Conservation (phyloP, 2,888 invertebrate species). For the Baccha elongata region DNA sequence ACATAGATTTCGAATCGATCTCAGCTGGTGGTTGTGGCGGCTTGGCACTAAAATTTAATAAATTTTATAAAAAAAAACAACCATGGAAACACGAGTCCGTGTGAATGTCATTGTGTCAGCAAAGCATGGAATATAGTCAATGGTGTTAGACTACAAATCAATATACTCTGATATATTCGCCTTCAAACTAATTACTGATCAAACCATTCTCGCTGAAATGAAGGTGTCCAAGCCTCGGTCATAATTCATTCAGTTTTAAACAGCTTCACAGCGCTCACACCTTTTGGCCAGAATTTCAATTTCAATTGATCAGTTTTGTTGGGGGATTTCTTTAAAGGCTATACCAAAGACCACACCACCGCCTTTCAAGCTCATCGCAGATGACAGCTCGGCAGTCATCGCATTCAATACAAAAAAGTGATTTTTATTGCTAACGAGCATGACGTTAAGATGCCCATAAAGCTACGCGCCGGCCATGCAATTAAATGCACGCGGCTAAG, state of each 20-base stretch:
- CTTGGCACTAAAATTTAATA: constrained; percentile 31
- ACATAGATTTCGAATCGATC: neutral
- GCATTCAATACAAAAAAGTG: constrained; percentile 63
- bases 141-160: constrained; percentile 39
- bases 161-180: constrained; percentile 24
- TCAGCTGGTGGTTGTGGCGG: neutral
- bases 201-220: constrained; percentile 23
- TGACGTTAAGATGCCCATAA: constrained; percentile 72
- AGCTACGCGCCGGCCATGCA: constrained; percentile 51
- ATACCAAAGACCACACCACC: neutral
- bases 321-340: constrained; percentile 4
- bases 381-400: constrained; percentile 60
- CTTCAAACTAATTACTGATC: constrained; percentile 62
- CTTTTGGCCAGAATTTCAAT: constrained; percentile 45
- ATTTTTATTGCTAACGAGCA: constrained; percentile 73
- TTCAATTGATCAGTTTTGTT: constrained; percentile 33
- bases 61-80: constrained; percentile 22
- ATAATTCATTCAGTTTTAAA: constrained; percentile 38
- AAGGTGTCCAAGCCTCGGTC: constrained; percentile 32
- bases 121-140: constrained; percentile 12
- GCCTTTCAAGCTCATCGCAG: constrained; percentile 52
- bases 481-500: constrained; percentile 64
- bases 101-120: constrained; percentile 51
- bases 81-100: constrained; percentile 27
- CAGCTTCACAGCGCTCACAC: constrained; percentile 16